These are phyloP conservation scores for Alethe castanea DNA, from an alignment of 2,113 vertebrate genomes.

Conservation along the genomic window DNA sequence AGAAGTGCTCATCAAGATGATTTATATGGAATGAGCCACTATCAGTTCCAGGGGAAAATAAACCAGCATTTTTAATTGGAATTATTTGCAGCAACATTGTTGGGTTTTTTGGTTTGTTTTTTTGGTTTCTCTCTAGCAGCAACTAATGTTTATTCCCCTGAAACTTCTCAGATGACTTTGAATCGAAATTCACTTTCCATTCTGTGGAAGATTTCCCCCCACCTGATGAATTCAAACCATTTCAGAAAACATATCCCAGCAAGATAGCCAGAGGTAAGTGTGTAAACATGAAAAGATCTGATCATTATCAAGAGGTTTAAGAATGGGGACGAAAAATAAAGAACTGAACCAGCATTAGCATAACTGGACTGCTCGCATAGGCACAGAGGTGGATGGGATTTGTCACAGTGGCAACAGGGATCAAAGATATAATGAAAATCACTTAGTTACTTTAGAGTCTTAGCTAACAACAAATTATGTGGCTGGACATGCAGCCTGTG, in stretches of 20 bases:
- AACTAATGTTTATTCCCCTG: background rate
- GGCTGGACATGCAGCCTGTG: background rate
- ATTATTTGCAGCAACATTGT: background rate
- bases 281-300: background rate
- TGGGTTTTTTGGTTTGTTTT: background rate
- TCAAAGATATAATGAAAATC: background rate
- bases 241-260: conserved; percentile 92
- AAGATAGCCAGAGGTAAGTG: conserved; percentile 87
- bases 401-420: background rate
- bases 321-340: background rate
- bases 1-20: background rate
- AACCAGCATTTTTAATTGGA: background rate
- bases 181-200: conserved; percentile 98
- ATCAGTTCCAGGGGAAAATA: background rate
- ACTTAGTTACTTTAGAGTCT: background rate
- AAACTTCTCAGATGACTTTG: conserved; percentile 87
- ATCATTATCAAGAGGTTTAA: background rate
- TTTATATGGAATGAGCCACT: background rate
- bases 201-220: conserved; percentile 92
- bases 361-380: background rate
- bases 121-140: background rate
- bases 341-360: background rate
- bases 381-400: background rate
- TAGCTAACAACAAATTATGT: background rate
- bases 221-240: conserved; percentile 90